These are phyloP conservation scores for Dissostichus mawsoni DNA, from an alignment of 2,113 vertebrate species.

Conservation along the genomic window DNA sequence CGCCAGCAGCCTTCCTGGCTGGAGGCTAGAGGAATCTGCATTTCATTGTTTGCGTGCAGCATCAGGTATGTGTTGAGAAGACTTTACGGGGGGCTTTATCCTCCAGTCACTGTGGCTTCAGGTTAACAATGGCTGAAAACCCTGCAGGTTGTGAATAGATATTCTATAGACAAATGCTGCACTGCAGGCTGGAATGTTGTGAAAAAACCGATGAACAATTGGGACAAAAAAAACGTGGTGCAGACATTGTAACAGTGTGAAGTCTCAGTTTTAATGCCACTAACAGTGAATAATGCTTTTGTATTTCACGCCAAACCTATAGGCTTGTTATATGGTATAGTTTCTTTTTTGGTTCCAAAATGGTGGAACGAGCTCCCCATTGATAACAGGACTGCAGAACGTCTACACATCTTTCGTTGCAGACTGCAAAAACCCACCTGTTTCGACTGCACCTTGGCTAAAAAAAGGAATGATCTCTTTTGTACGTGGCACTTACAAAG, in stretches of 20 bases:
- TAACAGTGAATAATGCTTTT: background rate
- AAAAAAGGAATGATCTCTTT: too few relatives aligned
- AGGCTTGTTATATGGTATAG: background rate
- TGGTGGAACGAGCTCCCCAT: too few relatives aligned
- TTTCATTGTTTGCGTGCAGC: slow-evolving; percentile 68
- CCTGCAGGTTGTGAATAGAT: slow-evolving; percentile 50
- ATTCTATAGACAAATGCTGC: slow-evolving; percentile 59
- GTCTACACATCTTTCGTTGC: too few relatives aligned
- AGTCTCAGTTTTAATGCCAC: background rate
- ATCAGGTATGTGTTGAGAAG: slow-evolving; percentile 65
- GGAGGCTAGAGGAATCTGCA: slow-evolving; percentile 47
- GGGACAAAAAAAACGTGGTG: slow-evolving; percentile 40
- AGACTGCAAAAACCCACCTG: too few relatives aligned
- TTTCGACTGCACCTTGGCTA: too few relatives aligned
- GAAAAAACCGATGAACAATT: slow-evolving; percentile 38
- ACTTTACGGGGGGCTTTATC: slow-evolving; percentile 61
- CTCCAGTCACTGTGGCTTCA: slow-evolving; percentile 57
- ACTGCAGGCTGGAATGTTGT: slow-evolving; percentile 57
- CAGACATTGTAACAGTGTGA: slow-evolving; percentile 29
- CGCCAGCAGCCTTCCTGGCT: slow-evolving; percentile 10
- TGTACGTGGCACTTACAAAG: too few relatives aligned
- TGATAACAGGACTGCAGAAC: too few relatives aligned
- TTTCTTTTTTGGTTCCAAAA: too few relatives aligned
- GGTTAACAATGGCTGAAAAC: slow-evolving; percentile 67
- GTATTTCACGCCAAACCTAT: background rate